Conservation (phyloP, 2,797 vertebrate genomes). For the Schizothorax lantsangensis region DNA sequence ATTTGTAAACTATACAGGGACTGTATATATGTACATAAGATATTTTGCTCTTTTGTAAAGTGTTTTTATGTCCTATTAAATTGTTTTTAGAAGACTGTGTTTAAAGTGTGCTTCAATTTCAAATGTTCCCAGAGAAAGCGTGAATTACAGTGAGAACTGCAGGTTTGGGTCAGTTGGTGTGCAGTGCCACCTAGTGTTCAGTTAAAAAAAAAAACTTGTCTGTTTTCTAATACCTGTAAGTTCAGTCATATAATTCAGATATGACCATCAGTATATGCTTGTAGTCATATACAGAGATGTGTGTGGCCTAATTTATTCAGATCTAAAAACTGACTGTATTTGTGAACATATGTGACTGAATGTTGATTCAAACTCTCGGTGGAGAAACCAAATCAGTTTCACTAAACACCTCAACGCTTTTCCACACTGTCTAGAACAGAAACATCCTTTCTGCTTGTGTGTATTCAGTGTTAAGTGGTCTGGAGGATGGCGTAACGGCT, state of each 20-base stretch:
- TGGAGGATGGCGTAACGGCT: constrained; percentile 32
- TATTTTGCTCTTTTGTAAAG: constrained; percentile 62
- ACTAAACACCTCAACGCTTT: neutral
- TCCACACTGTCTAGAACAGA: neutral
- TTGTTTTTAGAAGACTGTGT: constrained; percentile 13
- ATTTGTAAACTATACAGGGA: constrained; percentile 68
- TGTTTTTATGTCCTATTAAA: constrained; percentile 42
- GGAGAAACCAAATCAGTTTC: neutral
- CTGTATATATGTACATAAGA: constrained; percentile 73
- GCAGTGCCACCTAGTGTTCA: constrained; percentile 23
- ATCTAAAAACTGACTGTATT: neutral
- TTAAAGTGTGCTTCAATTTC: neutral
- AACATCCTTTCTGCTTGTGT: constrained; percentile 6
- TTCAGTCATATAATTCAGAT: neutral
- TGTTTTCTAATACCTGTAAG: neutral
- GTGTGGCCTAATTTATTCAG: neutral
- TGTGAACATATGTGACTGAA: neutral
- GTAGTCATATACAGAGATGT: neutral
- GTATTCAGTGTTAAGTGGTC: constrained; percentile 50
- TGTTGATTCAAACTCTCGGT: neutral
- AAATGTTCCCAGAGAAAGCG: neutral
- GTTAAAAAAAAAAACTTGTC: neutral
- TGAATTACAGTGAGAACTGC: neutral
- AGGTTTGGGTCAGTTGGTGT: neutral
- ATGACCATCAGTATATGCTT: neutral